Evolutionary conservation across 2,113 vertebrate species (phyloP), one percentile per base, ranked within the genome.

Genomic region (Pollachius pollachius): DNA sequence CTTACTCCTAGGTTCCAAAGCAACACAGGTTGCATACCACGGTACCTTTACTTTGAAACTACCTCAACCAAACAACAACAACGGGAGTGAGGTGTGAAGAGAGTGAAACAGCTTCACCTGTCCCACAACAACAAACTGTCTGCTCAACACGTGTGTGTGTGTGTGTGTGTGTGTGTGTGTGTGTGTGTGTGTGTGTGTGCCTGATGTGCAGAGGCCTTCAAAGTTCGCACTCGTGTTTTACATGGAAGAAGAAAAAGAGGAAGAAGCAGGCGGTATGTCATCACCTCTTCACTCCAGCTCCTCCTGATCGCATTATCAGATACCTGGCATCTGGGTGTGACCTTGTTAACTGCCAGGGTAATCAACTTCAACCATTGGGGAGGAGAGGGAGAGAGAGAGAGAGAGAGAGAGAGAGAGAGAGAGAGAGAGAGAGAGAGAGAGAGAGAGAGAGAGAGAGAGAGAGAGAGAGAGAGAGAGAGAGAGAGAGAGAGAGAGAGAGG

Each of bases 291-390:
- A 65, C 48, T 67, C 61, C 76, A 79, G 65, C 67, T 15, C 93
- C 93, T 95, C 93, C 94, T 97, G 94, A 97, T 96, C 95, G 94
- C 94, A 97, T 98, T 97, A 98, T 99, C 96, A 97, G 94, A 96
- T 96, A 95, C 93, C 95, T 98, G 95, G 96, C 96, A 97, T 97
- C 96, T 97, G 97, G 96, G 96, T 94, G 95, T 98, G 97, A 99
- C 97, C 97, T 98, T 98, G 96, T 98, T 98, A 99, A 98, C 96
- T 99, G 96, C 95, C 96, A 96, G 96, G 95, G 96, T 98, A 98
- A 99, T 99, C 96, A 98, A 98, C 96, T 98, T 97, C 96, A 98
- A 97, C 95, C 97, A 97, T 95, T 93, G 92, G 96, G 96, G 96
- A 95, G 95, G 96, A 84, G 86, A 88, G 88, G 82, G 41, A 4